phyloP scores from a whole-genome alignment of 92 coral and sea anemone genomes.

The Porites evermanni region DNA sequence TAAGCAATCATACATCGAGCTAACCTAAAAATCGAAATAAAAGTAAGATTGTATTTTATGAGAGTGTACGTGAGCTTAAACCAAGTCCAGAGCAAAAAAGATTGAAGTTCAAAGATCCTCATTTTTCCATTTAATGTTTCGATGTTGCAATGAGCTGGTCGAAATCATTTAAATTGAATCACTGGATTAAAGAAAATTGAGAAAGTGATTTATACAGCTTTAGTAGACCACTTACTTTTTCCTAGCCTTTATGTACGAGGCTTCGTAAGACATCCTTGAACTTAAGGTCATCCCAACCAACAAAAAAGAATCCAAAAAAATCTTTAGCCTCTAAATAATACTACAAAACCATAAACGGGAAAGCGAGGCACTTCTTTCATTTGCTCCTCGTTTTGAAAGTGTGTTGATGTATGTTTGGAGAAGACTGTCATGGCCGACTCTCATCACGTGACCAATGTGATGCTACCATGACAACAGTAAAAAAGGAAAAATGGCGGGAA shows the following conservation, averaged over 20 bases:
- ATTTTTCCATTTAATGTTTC: not conserved
- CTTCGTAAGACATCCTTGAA: conserved; percentile 85
- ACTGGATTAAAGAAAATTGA: not conserved
- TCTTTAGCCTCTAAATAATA: not conserved
- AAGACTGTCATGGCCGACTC: conserved; percentile 34
- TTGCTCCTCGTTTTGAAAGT: not conserved
- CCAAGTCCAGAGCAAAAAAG: not conserved
- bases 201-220: not conserved
- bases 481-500: conserved; percentile 25
- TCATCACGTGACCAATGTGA: conserved; percentile 54
- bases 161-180: not conserved
- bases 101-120: not conserved
- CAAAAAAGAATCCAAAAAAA: not conserved
- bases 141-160: not conserved
- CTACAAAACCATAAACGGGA: not conserved
- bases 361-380: not conserved
- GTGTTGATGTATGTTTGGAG: not conserved
- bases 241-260: conserved; percentile 79
- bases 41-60: not conserved
- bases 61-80: not conserved
- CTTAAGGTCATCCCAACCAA: conserved; percentile 79
- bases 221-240: conserved; percentile 62
- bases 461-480: conserved; percentile 45
- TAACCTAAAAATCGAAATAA: too few relatives aligned
- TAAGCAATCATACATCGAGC: too few relatives aligned